Evolutionary conservation across 2,113 vertebrate species (phyloP).

Genomic region (Hipposideros armiger): DNA sequence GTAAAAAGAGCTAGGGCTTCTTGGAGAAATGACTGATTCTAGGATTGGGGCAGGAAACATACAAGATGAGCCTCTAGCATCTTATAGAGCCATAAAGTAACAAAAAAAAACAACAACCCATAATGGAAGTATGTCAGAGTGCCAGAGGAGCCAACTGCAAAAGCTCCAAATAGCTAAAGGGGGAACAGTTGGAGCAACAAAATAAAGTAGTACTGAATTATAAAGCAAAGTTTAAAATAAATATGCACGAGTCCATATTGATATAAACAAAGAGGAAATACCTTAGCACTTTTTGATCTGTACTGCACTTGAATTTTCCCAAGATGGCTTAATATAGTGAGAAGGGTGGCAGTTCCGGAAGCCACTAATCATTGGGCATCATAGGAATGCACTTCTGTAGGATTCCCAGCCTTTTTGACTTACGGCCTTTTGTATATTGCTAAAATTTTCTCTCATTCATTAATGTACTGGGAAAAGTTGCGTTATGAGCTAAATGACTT

Average conservation of each 20-base stretch:
- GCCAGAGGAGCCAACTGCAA: not conserved
- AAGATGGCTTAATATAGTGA: not conserved
- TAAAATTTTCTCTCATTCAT: constrained; percentile 21
- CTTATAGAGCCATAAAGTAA: not conserved
- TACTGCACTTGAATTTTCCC: not conserved
- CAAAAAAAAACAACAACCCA: not conserved
- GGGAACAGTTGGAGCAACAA: not conserved
- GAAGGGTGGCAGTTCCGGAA: not conserved
- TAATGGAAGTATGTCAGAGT: not conserved
- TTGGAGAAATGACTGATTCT: not conserved
- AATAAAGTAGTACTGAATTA: not conserved
- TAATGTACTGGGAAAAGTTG: not conserved
- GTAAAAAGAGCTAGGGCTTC: not conserved
- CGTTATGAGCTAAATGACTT: not conserved
- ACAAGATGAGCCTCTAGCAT: not conserved
- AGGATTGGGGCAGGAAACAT: not conserved
- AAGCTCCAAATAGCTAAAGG: not conserved
- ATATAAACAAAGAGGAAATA: not conserved
- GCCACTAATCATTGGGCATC: not conserved
- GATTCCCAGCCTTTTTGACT: not conserved
- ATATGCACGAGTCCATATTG: not conserved
- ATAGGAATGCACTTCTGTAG: not conserved
- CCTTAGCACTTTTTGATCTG: not conserved
- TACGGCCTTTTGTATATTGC: not conserved
- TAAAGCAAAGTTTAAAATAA: not conserved